Percentiles rank a stretch among this genome's conserved stretches.
phyloP scores from a whole-genome alignment of 1,140 invertebrate genomes.

The Magallana angulata region DNA sequence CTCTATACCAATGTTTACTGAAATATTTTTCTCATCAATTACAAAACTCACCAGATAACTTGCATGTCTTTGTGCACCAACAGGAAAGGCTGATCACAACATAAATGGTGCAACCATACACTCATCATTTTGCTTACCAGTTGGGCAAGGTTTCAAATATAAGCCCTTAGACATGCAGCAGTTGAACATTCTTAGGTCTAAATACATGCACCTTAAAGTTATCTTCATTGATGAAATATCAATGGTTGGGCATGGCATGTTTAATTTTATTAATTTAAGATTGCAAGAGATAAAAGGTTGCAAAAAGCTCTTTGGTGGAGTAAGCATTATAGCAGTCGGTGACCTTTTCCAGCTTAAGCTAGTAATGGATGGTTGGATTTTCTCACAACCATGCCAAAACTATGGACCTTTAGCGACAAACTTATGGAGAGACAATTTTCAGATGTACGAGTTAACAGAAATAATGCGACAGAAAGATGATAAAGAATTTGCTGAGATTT shows the following conservation, averaged over 20 bases:
- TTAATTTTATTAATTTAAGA: conserved; percentile 59
- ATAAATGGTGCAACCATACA: conserved; percentile 57
- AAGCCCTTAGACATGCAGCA: conserved; percentile 49
- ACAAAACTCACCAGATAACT: conserved; percentile 44
- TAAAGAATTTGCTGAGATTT: conserved; percentile 50
- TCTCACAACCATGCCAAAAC: background rate
- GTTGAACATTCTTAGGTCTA: conserved; percentile 48
- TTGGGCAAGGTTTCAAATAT: conserved; percentile 47
- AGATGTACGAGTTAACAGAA: conserved; percentile 56
- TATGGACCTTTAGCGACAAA: conserved; percentile 55
- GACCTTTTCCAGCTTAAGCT: conserved; percentile 64
- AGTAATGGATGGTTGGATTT: conserved; percentile 58
- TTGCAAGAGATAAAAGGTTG: conserved; percentile 54
- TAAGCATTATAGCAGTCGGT: conserved; percentile 60
- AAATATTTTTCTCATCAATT: conserved; percentile 25
- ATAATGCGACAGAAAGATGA: conserved; percentile 63
- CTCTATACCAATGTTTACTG: conserved; percentile 52
- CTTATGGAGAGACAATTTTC: conserved; percentile 59
- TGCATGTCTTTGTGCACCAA: conserved; percentile 53
- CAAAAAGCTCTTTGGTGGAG: conserved; percentile 56
- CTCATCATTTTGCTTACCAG: conserved; percentile 51
- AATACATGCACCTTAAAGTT: conserved; percentile 46
- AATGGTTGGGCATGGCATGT: conserved; percentile 59
- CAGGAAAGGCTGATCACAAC: conserved; percentile 62
- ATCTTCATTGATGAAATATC: conserved; percentile 66